A percentile compares a stretch with the other conserved stretches of the same genome.
These are phyloP conservation scores for Drosophila ezoana DNA, from an alignment of 2,888 invertebrate species.

Conservation along the genomic window DNA sequence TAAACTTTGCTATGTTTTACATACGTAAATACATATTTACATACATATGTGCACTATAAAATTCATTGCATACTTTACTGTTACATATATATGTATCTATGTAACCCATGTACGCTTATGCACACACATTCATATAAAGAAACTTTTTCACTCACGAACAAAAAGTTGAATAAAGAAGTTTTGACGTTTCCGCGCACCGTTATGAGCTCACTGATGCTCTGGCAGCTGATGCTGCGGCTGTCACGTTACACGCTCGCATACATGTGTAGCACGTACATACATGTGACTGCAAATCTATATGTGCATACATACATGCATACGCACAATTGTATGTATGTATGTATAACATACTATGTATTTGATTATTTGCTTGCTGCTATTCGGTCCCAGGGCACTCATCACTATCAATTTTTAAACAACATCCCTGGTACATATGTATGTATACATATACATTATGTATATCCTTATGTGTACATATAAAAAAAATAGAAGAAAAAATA, in stretches of 20 bases:
- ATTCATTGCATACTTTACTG: slow-evolving; percentile 15
- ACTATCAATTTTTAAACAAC: slow-evolving; percentile 40
- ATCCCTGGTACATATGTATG: slow-evolving; percentile 34
- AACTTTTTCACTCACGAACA: slow-evolving; percentile 42
- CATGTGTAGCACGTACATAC: slow-evolving; percentile 3
- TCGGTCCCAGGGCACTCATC: slow-evolving; percentile 29
- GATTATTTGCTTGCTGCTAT: slow-evolving; percentile 27
- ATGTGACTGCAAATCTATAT: not conserved
- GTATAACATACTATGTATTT: slow-evolving; percentile 28
- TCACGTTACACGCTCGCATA: slow-evolving; percentile 46
- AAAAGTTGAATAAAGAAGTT: slow-evolving; percentile 32
- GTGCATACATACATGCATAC: not conserved
- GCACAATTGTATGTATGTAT: slow-evolving; percentile 17
- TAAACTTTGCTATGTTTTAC: too few relatives aligned
- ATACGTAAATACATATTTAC: not conserved
- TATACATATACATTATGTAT: slow-evolving; percentile 8
- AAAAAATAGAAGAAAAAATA: slow-evolving; percentile 38
- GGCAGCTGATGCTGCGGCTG: slow-evolving; percentile 63
- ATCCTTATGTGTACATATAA: slow-evolving; percentile 9
- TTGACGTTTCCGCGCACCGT: slow-evolving; percentile 56
- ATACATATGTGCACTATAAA: not conserved
- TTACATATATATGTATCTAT: slow-evolving; percentile 31
- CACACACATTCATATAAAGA: slow-evolving; percentile 5
- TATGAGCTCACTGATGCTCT: slow-evolving; percentile 61
- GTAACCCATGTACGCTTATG: slow-evolving; percentile 10